A percentile compares a stretch with the other conserved stretches of the same genome.
Evolutionary conservation across 2,888 invertebrate species (phyloP).

Genomic region (Erannis defoliaria): DNA sequence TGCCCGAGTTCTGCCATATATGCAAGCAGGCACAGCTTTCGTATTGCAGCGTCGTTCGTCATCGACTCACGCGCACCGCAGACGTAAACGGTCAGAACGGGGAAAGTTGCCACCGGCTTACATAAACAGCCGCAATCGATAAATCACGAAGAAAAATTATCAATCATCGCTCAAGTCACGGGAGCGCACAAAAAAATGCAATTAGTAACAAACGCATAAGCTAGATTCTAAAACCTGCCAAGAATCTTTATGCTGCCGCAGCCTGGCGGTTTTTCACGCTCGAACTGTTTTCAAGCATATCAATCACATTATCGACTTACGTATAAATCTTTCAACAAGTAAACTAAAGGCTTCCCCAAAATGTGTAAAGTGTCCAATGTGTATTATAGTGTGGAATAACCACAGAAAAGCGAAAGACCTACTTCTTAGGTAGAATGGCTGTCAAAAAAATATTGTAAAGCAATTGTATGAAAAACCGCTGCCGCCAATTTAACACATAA

Average conservation of each 20-base stretch:
- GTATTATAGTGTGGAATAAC: not conserved
- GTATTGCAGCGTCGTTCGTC: conserved; percentile 72
- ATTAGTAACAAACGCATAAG: not conserved
- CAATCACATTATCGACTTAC: conserved; percentile 7
- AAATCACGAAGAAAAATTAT: conserved; percentile 10
- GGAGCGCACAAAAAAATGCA: not conserved
- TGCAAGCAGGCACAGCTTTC: conserved; percentile 77
- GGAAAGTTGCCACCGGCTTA: conserved; percentile 75
- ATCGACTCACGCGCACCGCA: conserved; percentile 62
- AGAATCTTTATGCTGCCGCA: conserved; percentile 45
- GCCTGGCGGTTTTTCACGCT: conserved; percentile 10
- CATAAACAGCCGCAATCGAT: conserved; percentile 60
- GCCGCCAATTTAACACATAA: too few species aligned
- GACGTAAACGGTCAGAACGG: conserved; percentile 47
- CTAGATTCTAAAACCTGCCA: conserved; percentile 40
- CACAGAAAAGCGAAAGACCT: too few species aligned
- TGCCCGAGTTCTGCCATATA: conserved; percentile 68
- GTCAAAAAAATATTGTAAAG: too few species aligned
- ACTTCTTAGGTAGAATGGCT: too few species aligned
- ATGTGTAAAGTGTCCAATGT: not conserved
- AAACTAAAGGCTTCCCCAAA: conserved; percentile 2
- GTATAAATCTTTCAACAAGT: conserved; percentile 2
- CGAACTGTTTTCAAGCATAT: not conserved
- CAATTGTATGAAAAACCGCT: too few species aligned
- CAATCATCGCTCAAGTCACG: conserved; percentile 8